Evolutionary conservation across 2,113 vertebrate species (phyloP).

Genomic region (Pituophis catenifer): DNA sequence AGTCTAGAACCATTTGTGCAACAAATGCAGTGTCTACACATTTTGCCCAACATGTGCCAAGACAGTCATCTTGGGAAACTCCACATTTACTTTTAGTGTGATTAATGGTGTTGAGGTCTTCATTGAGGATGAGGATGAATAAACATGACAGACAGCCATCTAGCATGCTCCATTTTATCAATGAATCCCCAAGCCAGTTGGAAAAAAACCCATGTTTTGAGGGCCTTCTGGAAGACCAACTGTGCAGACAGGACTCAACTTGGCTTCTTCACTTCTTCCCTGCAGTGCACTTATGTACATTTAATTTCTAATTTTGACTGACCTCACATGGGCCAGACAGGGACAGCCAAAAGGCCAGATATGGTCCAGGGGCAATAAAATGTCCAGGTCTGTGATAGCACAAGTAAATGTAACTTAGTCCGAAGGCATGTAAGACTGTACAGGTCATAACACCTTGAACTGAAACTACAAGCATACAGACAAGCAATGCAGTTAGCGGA

Average conservation of each 20-base stretch:
- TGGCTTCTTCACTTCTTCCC: neutral
- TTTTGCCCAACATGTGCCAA: no score
- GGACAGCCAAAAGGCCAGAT: neutral
- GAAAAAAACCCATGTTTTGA: neutral
- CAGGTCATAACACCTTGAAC: neutral
- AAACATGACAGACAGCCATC: neutral
- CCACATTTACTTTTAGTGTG: no score
- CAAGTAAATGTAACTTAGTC: neutral
- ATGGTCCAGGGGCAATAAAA: neutral
- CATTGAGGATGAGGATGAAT: no score
- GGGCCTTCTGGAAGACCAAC: neutral
- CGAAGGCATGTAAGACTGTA: neutral
- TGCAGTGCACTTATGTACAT: neutral
- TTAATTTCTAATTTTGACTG: neutral
- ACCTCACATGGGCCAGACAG: neutral
- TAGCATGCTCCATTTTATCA: neutral
- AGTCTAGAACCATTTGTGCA: no score
- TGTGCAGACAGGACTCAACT: neutral
- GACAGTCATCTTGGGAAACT: no score
- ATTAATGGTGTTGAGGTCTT: no score
- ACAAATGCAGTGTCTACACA: no score
- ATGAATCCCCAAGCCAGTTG: neutral
- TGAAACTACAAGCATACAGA: neutral
- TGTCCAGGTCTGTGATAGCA: neutral
- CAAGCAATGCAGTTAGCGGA: neutral